Base-by-base conservation (phyloP, 2,797 vertebrate species). In the Nasua narica region DNA sequence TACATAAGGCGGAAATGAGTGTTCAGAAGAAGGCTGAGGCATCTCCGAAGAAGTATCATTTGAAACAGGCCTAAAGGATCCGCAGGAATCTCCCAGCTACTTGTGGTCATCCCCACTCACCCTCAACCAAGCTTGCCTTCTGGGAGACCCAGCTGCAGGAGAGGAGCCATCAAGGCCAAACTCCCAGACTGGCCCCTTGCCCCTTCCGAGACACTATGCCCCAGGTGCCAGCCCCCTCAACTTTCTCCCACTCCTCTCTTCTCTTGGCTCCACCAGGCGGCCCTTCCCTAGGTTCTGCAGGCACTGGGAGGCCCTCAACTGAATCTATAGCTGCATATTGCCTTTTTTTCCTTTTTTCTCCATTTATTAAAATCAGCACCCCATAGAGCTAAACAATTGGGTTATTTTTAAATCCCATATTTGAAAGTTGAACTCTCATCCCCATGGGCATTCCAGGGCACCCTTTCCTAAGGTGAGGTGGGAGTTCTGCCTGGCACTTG, bases 281-380 rank as follows among this genome's bases (percentile, higher is more conserved):
- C 43, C 29, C 70, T 76, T 87, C 43, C 78, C 62, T 70, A 76
- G 72, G 58, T 90, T 90, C 69, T 77, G 14, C 13, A 43, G 67
- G 43, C 85, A 76, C 10, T 27, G 35, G 70, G 58, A 62, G 27
- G 50, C 9, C 48, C 84, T 91, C 69, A 46, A 32, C 40, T 93
- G 89, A 90, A 82, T 95, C 65, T 82, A 18, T 87, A 78, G 81
- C 46, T 83, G 3, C 25, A 35, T 50, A 43, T 12, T 79, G 37
- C 58, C 54, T 67, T 92, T 67, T 67, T 27, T 6, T 2, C 40
- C 16, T 13, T 18, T 50, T 15, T 25, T 37, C 62, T 27, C 25
- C 62, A 84, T 32, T 90, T 96, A 94, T 70, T 96, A 97, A 91
- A 96, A 97, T 58, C 69, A 95, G 96, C 89, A 97, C 86, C 83